These are phyloP conservation scores for Trinorchestia longiramus DNA, from an alignment of 1,140 invertebrate species.

Conservation along the genomic window DNA sequence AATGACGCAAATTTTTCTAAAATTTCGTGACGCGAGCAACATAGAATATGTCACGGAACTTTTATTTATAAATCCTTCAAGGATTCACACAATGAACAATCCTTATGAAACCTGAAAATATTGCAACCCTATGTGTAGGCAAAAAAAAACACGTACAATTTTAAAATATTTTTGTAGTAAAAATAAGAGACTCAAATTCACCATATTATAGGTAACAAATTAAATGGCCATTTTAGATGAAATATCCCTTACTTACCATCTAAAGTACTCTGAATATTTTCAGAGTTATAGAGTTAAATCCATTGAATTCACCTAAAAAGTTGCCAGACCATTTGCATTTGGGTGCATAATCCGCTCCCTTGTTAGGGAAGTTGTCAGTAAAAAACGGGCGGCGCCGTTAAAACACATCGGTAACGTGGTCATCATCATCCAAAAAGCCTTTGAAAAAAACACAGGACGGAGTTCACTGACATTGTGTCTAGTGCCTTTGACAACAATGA, in stretches of 20 bases:
- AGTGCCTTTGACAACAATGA: neutral
- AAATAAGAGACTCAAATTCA: neutral
- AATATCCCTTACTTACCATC: neutral
- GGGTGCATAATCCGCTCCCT: neutral
- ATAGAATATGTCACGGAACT: neutral
- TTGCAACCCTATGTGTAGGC: neutral
- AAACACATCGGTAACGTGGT: neutral
- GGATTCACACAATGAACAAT: neutral
- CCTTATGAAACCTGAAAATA: neutral
- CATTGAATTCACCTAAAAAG: no score
- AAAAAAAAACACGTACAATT: neutral
- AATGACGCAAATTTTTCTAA: neutral
- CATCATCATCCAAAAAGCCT: neutral
- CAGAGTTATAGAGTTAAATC: neutral
- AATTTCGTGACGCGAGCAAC: neutral
- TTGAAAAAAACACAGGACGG: neutral
- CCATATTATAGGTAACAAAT: neutral
- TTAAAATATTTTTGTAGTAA: neutral
- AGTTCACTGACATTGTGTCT: neutral
- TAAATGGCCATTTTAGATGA: neutral
- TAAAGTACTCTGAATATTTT: neutral
- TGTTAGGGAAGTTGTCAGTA: neutral
- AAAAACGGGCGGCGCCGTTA: neutral
- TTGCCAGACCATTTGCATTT: neutral
- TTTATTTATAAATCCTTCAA: neutral